Base-by-base conservation (phyloP, 2,888 invertebrate species). In the Chaitophorus viminalis region DNA sequence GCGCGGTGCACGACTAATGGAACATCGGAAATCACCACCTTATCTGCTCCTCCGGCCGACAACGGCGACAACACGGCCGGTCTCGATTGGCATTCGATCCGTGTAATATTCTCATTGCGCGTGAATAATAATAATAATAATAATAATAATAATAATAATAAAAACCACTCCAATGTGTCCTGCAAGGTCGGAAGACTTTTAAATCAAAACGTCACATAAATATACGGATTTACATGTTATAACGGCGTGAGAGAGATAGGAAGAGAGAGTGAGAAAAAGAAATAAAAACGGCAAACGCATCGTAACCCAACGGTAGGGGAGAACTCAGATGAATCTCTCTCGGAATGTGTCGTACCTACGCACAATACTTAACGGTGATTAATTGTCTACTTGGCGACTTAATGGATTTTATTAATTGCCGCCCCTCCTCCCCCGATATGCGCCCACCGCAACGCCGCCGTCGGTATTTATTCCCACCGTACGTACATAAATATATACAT, bases 401-500 rank as follows among this genome's bases (percentile, higher is more conserved):
- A 87, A 87, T 87, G 86, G 86, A 87, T 87, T 87, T 87, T 87
- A 87, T 87, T 87, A 87, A 87, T 87, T 87, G 86, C 86, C 86
- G 86, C 74, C 68, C 29, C 31, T 65, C 52, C 29, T 21, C 74
- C 54, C 52, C 31, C 81, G 2, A 31, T 60, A 31, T 60, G 84
- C 84, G 76, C 76, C 65, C 74, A 74, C 60, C 74, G 18, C 29
- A 18, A n/a, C 72, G 82, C 31, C 72, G 82, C 31, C 21, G 33
- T 74, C 33, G 0, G 25, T 39, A 52, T 60, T 33, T 29, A 17
- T 60, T 83, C 83, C 74, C 60, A 83, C 74, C 74, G 46, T 11
- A 21, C 68, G 9, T 5, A 21, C 54, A 54, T 21, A 54, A 5
- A 46, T 9, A 46, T 14, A 46, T 60, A 60, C 3, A 60, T 21